Evolutionary conservation across 2,888 invertebrate genomes (phyloP).

Genomic region (Unio delphinus): DNA sequence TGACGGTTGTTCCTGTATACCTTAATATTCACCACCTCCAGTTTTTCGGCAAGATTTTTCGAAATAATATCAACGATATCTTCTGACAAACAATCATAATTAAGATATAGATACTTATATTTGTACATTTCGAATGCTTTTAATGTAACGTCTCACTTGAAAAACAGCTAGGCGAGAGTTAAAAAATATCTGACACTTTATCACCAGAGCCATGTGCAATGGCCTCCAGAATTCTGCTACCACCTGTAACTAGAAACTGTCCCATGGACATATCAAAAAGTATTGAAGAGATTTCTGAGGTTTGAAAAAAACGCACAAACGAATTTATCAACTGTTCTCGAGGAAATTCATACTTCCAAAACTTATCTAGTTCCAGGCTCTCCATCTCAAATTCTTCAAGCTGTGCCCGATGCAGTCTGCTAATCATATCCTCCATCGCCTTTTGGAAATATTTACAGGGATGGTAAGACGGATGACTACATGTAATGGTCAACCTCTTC

Average conservation of each 20-base stretch:
- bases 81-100: constrained; percentile 58
- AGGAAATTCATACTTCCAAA: constrained; percentile 56
- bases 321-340: constrained; percentile 46
- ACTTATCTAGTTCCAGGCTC: constrained; percentile 52
- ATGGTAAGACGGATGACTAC: constrained; percentile 53
- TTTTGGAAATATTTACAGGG: constrained; percentile 52
- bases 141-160: constrained; percentile 39
- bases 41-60: constrained; percentile 41
- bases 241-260: constrained; percentile 38
- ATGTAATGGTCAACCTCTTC: constrained; percentile 44
- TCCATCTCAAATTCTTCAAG: constrained; percentile 48
- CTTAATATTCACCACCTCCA: constrained; percentile 47
- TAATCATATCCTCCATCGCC: constrained; percentile 47
- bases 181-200: constrained; percentile 50
- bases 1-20: constrained; percentile 58
- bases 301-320: constrained; percentile 49
- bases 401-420: constrained; percentile 34
- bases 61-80: constrained; percentile 46
- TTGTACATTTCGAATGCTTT: constrained; percentile 44
- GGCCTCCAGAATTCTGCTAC: constrained; percentile 51
- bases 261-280: constrained; percentile 48
- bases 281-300: constrained; percentile 37
- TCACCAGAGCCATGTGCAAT: constrained; percentile 44
- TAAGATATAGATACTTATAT: constrained; percentile 48
- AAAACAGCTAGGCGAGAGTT: constrained; percentile 45